Conservation (phyloP, 2,797 vertebrate species). For the Halcyon chelicuti region DNA sequence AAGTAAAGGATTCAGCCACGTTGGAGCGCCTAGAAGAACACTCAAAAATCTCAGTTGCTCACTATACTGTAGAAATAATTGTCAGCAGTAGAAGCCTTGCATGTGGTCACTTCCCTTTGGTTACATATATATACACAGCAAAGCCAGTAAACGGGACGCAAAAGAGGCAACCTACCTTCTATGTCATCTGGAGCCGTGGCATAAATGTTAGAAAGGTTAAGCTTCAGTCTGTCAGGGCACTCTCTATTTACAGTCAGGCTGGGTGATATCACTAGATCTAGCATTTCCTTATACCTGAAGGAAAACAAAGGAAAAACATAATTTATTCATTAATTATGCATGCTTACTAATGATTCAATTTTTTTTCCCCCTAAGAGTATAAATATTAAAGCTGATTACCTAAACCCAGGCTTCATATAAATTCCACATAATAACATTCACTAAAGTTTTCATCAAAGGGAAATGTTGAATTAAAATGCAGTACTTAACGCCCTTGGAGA, state of each 20-base stretch:
- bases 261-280: constrained; percentile 86
- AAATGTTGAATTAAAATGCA: constrained; percentile 76
- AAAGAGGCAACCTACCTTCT: constrained; percentile 79
- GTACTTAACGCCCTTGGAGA: constrained; percentile 62
- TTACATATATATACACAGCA: neutral
- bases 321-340: constrained; percentile 81
- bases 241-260: constrained; percentile 81
- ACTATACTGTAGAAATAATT: neutral
- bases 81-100: neutral
- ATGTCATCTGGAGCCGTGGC: constrained; percentile 77
- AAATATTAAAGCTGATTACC: constrained; percentile 82
- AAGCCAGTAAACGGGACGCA: constrained; percentile 22
- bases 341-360: constrained; percentile 73
- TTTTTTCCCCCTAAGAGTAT: constrained; percentile 74
- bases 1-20: neutral
- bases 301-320: constrained; percentile 78
- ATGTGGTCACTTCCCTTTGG: neutral
- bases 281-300: constrained; percentile 87
- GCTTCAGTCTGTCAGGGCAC: constrained; percentile 74
- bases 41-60: neutral
- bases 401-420: constrained; percentile 79
- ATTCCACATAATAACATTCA: constrained; percentile 79
- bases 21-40: neutral
- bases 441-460: constrained; percentile 79
- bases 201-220: constrained; percentile 66